Percentiles rank a stretch among this genome's conserved stretches.
Conservation (phyloP, 2,888 invertebrate species). For the Leucophenga maculata region DNA sequence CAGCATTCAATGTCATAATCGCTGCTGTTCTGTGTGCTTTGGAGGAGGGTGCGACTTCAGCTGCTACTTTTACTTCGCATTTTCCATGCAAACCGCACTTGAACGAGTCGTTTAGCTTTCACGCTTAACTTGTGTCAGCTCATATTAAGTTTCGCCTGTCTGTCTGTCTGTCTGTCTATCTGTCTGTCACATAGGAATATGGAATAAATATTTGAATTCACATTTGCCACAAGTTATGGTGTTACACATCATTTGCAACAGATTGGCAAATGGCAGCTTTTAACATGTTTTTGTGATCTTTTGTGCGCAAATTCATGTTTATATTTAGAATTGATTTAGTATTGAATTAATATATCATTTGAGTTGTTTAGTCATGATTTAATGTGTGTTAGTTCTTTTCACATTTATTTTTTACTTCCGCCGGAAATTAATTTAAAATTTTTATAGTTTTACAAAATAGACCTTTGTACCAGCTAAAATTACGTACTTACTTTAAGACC, state of each 20-base stretch:
- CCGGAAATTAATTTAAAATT: too few species aligned
- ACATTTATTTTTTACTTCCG: too few species aligned
- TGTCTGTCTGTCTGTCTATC: constrained; percentile 22
- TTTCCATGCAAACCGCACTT: not conserved
- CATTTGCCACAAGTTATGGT: constrained; percentile 59
- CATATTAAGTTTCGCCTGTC: constrained; percentile 49
- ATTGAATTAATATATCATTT: not conserved
- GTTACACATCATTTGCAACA: constrained; percentile 57
- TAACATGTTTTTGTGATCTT: not conserved
- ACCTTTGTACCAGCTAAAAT: too few species aligned
- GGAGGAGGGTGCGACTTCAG: constrained; percentile 21
- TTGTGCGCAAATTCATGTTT: not conserved
- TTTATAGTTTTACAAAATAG: too few species aligned
- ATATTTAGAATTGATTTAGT: not conserved
- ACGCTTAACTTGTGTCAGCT: constrained; percentile 47
- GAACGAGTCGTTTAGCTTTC: constrained; percentile 44
- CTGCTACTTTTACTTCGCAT: not conserved
- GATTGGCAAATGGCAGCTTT: constrained; percentile 31
- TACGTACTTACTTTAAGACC: too few species aligned
- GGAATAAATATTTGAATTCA: constrained; percentile 42
- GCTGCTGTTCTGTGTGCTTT: constrained; percentile 17
- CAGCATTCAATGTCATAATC: constrained; percentile 36
- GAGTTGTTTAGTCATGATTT: too few species aligned
- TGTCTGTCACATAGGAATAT: not conserved
- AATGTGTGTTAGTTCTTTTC: too few species aligned